These are phyloP conservation scores for Dicranocentrus wangi DNA, from an alignment of 2,888 invertebrate species.

Conservation along the genomic window DNA sequence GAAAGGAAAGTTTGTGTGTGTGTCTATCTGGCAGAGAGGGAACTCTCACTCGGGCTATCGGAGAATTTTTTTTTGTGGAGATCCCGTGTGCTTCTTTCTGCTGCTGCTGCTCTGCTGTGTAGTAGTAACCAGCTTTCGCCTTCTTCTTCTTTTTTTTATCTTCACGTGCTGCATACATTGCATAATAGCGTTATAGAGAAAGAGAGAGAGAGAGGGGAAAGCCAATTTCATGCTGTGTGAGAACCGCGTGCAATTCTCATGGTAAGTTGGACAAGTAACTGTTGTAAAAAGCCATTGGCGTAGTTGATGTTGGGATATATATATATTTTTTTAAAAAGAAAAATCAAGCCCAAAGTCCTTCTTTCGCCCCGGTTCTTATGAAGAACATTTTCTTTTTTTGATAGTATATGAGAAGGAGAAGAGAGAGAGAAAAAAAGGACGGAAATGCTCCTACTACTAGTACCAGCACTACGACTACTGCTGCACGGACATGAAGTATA, in stretches of 20 bases:
- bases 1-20: too few species aligned
- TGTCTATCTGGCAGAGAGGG: too few species aligned
- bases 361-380: constrained; percentile 23
- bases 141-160: too few species aligned
- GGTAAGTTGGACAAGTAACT: constrained; percentile 14
- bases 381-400: constrained; percentile 45
- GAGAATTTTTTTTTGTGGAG: too few species aligned
- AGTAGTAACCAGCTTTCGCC: too few species aligned
- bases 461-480: too few species aligned
- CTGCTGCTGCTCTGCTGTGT: too few species aligned
- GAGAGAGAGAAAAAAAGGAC: too few species aligned
- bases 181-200: constrained; percentile 33
- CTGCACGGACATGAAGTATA: constrained; percentile 55
- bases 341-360: constrained; percentile 25
- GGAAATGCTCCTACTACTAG: constrained; percentile 27
- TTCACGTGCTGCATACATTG: constrained; percentile 47
- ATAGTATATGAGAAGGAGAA: constrained; percentile 24
- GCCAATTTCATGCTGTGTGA: constrained; percentile 42
- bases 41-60: too few species aligned
- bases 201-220: too few species aligned
- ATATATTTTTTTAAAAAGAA: constrained; percentile 40
- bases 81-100: too few species aligned
- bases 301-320: constrained; percentile 24
- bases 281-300: constrained; percentile 32
- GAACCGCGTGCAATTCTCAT: constrained; percentile 22